Percentiles rank a stretch among this genome's conserved stretches.
phyloP scores from a whole-genome alignment of 2,113 vertebrate genomes.

The Sander lucioperca region DNA sequence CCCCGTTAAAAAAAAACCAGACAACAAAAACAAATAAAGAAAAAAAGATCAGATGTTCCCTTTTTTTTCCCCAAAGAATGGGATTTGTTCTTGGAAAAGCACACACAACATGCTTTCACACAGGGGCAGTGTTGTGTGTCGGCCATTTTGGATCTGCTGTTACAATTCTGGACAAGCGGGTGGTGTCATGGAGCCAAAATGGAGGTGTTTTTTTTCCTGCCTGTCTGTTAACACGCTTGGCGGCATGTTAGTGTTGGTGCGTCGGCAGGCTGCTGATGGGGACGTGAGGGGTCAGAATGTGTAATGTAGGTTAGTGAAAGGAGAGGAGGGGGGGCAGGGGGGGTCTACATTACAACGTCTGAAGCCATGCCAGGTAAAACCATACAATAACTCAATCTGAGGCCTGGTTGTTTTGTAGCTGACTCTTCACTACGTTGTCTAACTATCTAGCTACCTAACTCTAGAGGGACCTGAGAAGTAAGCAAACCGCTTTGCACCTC shows the following conservation, averaged over 20 bases:
- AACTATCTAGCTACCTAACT: constrained; percentile 68
- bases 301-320: constrained; percentile 45
- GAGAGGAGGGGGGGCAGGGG: neutral
- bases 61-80: constrained; percentile 40
- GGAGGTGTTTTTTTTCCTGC: constrained; percentile 44
- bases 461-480: constrained; percentile 84
- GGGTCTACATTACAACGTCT: constrained; percentile 45
- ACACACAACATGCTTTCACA: constrained; percentile 68
- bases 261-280: constrained; percentile 43
- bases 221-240: constrained; percentile 46
- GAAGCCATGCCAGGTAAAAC: constrained; percentile 72
- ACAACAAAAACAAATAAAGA: neutral
- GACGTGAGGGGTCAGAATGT: constrained; percentile 34
- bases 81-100: constrained; percentile 51
- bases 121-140: constrained; percentile 70
- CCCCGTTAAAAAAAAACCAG: constrained; percentile 6
- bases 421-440: constrained; percentile 33
- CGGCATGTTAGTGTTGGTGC: constrained; percentile 40
- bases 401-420: constrained; percentile 39
- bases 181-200: constrained; percentile 67
- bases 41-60: constrained; percentile 22
- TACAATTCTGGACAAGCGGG: constrained; percentile 76
- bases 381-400: constrained; percentile 73
- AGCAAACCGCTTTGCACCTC: constrained; percentile 72
- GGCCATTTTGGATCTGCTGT: constrained; percentile 77